phyloP scores from a whole-genome alignment of 2,888 invertebrate genomes.

The Amphipoea lucens region DNA sequence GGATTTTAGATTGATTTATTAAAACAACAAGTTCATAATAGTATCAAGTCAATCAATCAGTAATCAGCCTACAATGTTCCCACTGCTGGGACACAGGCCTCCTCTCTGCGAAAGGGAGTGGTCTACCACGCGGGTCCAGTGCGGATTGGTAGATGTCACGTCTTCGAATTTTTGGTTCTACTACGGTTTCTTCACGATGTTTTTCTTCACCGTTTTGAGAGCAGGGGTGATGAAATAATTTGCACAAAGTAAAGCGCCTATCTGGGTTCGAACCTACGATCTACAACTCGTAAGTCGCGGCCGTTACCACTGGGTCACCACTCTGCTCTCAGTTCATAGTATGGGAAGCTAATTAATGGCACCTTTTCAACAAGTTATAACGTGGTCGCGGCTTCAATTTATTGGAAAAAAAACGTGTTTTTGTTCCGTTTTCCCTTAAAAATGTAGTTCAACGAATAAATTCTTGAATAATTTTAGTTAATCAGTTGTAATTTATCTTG shows the following conservation, averaged over 20 bases:
- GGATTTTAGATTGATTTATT: neutral
- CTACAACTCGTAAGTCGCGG: neutral
- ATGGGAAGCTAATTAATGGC: neutral
- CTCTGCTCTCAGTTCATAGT: neutral
- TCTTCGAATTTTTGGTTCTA: too few species aligned
- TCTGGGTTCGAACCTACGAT: too few species aligned
- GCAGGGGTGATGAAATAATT: too few species aligned
- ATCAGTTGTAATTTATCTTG: slow-evolving; percentile 38
- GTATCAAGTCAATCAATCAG: too few species aligned
- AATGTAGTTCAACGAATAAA: slow-evolving; percentile 44
- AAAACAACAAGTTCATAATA: neutral
- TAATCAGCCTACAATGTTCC: too few species aligned
- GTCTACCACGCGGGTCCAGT: too few species aligned
- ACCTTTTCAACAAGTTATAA: slow-evolving; percentile 11
- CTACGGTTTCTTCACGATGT: too few species aligned
- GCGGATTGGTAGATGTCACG: too few species aligned
- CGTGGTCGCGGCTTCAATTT: neutral
- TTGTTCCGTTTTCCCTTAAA: slow-evolving; percentile 28
- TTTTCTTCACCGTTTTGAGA: too few species aligned
- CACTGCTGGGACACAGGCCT: too few species aligned
- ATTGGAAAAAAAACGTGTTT: slow-evolving; percentile 29
- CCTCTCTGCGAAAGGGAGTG: too few species aligned
- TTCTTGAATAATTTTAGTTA: slow-evolving; percentile 40
- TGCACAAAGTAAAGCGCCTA: neutral
- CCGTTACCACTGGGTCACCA: neutral